phyloP scores from a whole-genome alignment of 2,797 vertebrate species.

The Xyrichtys novacula region DNA sequence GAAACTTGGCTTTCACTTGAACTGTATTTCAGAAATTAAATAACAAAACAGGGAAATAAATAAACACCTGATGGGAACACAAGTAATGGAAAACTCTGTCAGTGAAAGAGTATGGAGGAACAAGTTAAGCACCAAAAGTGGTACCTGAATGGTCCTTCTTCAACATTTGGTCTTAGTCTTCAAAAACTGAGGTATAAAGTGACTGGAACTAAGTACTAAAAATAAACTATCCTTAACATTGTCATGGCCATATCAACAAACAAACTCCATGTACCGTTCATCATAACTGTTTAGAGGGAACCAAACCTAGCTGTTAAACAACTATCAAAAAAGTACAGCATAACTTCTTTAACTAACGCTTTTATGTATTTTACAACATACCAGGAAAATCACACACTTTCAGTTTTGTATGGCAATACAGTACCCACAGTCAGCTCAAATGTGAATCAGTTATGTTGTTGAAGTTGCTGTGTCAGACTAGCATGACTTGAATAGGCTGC shows the following conservation, averaged over 20 bases:
- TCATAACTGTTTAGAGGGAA: slow-evolving; percentile 12
- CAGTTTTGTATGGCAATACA: neutral
- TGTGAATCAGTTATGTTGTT: neutral
- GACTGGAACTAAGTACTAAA: slow-evolving; percentile 38
- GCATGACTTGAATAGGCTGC: neutral
- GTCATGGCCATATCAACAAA: neutral
- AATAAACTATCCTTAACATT: slow-evolving; percentile 17
- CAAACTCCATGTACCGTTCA: slow-evolving; percentile 9
- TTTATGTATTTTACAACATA: neutral
- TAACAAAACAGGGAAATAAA: slow-evolving; percentile 54
- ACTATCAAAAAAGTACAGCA: slow-evolving; percentile 1
- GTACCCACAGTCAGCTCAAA: neutral
- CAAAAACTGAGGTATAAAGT: slow-evolving; percentile 51
- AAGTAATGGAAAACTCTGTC: slow-evolving; percentile 31
- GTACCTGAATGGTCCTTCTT: slow-evolving; percentile 28
- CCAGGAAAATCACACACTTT: neutral
- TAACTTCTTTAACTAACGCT: neutral
- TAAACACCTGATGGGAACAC: slow-evolving; percentile 32
- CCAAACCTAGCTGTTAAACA: neutral
- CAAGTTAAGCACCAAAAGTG: slow-evolving; percentile 21
- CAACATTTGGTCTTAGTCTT: slow-evolving; percentile 67
- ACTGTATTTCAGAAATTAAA: slow-evolving; percentile 19
- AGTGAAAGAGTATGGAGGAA: neutral
- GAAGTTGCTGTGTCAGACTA: neutral
- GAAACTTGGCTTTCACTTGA: slow-evolving; percentile 27